Evolutionary conservation across 2,113 vertebrate species (phyloP).

Genomic region (Rallus limicola): DNA sequence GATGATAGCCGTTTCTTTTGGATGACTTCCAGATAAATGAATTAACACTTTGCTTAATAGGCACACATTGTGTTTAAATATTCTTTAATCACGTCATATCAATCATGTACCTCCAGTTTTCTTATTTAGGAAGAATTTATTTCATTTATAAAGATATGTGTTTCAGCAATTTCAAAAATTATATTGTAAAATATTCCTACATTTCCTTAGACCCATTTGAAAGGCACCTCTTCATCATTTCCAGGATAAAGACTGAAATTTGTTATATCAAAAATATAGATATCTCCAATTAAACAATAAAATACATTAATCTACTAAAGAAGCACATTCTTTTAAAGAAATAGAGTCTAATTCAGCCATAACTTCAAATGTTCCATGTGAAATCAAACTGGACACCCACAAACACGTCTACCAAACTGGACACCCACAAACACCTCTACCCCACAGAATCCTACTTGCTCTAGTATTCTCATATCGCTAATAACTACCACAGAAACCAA

Average conservation of each 20-base stretch:
- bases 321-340: neutral
- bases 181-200: neutral
- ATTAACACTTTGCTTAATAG: neutral
- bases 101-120: neutral
- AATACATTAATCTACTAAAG: neutral
- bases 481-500: neutral
- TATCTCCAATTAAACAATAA: neutral
- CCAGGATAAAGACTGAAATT: neutral
- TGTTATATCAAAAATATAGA: neutral
- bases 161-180: neutral
- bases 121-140: neutral
- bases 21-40: neutral
- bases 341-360: neutral
- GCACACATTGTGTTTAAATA: neutral
- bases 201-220: neutral
- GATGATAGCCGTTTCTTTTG: neutral
- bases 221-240: neutral
- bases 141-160: neutral
- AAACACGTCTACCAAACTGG: neutral
- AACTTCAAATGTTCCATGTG: neutral
- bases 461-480: neutral
- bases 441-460: neutral
- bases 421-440: neutral
- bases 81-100: neutral
- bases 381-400: neutral